Evolutionary conservation across 35 echinoderm and acorn worm genomes (phyloP).

Genomic region (Hemicentrotus pulcherrimus): DNA sequence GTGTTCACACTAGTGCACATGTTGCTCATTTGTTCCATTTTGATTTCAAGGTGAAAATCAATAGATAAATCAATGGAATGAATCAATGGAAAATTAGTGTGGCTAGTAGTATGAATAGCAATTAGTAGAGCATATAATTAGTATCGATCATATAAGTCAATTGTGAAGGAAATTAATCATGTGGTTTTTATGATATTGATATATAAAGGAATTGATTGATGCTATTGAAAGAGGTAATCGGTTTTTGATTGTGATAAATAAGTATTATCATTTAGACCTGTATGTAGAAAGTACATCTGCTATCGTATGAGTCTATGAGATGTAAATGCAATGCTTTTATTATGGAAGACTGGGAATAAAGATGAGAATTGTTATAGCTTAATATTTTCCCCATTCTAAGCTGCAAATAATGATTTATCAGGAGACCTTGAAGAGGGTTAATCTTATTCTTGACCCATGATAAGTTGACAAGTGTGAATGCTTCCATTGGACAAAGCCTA

Average conservation of each 20-base stretch:
- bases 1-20: background rate
- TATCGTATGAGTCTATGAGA: too few species aligned
- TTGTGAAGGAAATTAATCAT: background rate
- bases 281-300: too few species aligned
- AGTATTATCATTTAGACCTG: too few species aligned
- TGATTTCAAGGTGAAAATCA: background rate
- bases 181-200: background rate
- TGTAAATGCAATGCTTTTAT: too few species aligned
- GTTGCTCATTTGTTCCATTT: background rate
- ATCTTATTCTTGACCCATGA: background rate
- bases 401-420: too few species aligned
- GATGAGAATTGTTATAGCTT: too few species aligned
- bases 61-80: background rate
- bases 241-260: background rate
- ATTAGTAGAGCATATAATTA: background rate
- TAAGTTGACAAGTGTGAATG: background rate
- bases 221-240: background rate
- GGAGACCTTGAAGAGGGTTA: background rate
- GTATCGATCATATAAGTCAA: background rate
- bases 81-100: background rate
- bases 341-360: too few species aligned
- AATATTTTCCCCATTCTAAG: too few species aligned
- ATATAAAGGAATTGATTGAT: background rate
- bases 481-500: background rate
- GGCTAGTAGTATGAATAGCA: background rate